These are phyloP conservation scores for Azorinus chamasolen DNA, from an alignment of 2,888 invertebrate species.

Conservation along the genomic window DNA sequence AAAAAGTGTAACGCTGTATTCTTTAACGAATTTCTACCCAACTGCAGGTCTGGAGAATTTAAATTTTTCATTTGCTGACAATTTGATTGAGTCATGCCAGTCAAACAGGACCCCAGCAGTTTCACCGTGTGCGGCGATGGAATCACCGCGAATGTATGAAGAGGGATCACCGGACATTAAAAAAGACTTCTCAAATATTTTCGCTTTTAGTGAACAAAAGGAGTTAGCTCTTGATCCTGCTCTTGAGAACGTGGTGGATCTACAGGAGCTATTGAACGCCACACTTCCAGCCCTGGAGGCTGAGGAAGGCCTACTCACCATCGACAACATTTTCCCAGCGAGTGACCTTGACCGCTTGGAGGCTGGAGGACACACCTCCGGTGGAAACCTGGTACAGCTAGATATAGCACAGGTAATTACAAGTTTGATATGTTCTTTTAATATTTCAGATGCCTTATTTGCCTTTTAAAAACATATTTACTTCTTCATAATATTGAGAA, in stretches of 20 bases:
- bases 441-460: too few species aligned
- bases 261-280: slow-evolving; percentile 93
- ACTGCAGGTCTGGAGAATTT: slow-evolving; percentile 71
- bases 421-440: too few species aligned
- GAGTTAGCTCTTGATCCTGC: slow-evolving; percentile 93
- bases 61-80: slow-evolving; percentile 68
- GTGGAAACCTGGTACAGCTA: not conserved
- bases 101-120: slow-evolving; percentile 56
- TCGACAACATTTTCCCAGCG: slow-evolving; percentile 54
- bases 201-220: slow-evolving; percentile 28
- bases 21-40: slow-evolving; percentile 33
- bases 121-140: slow-evolving; percentile 43
- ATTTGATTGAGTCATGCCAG: slow-evolving; percentile 72
- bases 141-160: slow-evolving; percentile 71
- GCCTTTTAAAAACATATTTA: too few species aligned
- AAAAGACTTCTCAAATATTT: slow-evolving; percentile 50
- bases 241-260: slow-evolving; percentile 96
- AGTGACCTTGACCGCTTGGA: slow-evolving; percentile 62
- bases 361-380: slow-evolving; percentile 49
- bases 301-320: slow-evolving; percentile 49
- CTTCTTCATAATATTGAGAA: too few species aligned
- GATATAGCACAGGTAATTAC: too few species aligned
- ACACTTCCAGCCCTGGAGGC: slow-evolving; percentile 82
- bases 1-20: slow-evolving; percentile 51
- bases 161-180: slow-evolving; percentile 49